Conservation (phyloP, 2,888 invertebrate genomes). For the Leptopilina myrica region DNA sequence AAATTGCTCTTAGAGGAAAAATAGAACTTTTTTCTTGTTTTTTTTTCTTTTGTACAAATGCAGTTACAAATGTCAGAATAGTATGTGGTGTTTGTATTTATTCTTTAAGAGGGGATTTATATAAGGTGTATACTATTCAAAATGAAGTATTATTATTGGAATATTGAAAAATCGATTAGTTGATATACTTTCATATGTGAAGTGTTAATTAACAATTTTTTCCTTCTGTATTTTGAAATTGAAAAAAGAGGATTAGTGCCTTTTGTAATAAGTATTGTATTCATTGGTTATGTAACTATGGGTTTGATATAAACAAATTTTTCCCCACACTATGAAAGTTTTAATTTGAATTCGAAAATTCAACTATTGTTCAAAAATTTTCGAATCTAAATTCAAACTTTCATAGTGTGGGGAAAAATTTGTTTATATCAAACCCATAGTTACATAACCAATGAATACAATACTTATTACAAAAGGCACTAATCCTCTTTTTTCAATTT, state of each 20-base stretch:
- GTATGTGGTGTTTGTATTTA: background rate
- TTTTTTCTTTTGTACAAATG: background rate
- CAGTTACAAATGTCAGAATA: slow-evolving; percentile 18
- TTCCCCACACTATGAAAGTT: no score
- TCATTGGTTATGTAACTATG: background rate
- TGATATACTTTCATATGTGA: slow-evolving; percentile 31
- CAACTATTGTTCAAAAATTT: no score
- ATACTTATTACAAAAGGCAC: background rate
- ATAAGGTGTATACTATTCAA: slow-evolving; percentile 3
- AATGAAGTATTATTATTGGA: slow-evolving; percentile 32
- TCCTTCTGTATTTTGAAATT: background rate
- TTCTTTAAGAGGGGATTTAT: slow-evolving; percentile 20
- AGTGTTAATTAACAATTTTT: slow-evolving; percentile 9
- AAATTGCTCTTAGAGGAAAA: background rate
- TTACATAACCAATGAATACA: background rate
- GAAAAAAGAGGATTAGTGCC: background rate
- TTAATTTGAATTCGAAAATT: no score
- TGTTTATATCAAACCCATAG: background rate
- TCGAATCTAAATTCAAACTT: no score
- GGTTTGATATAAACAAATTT: background rate
- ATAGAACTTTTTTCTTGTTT: background rate
- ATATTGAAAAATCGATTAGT: slow-evolving; percentile 36
- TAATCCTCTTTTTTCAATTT: background rate
- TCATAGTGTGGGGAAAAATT: background rate
- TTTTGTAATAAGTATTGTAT: background rate